These are phyloP conservation scores for Nomada hirtipes DNA, from an alignment of 2,888 invertebrate species.

Conservation along the genomic window DNA sequence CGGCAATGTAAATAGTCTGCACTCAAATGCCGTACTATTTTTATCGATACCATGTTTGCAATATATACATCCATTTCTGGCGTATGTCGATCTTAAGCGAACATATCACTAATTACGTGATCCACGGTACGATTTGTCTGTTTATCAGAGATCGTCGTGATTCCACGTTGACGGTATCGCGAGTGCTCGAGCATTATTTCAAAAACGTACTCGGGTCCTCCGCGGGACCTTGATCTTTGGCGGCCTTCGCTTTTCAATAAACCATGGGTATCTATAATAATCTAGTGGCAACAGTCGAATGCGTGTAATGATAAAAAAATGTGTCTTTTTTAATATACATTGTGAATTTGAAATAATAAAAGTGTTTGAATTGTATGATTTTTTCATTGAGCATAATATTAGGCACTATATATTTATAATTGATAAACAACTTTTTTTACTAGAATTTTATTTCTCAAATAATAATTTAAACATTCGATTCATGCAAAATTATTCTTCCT, in stretches of 20 bases:
- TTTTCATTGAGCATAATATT: not conserved
- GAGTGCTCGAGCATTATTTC: not conserved
- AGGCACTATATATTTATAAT: no score
- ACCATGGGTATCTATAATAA: not conserved
- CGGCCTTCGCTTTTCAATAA: constrained; percentile 4
- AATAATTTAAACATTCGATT: no score
- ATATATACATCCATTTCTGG: constrained; percentile 65
- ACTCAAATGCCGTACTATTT: constrained; percentile 82
- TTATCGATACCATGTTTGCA: constrained; percentile 76
- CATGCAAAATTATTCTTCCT: no score
- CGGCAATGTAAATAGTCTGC: constrained; percentile 82
- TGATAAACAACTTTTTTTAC: no score
- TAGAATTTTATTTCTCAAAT: no score
- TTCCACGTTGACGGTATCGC: not conserved
- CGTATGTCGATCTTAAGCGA: constrained; percentile 14
- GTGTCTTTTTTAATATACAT: not conserved
- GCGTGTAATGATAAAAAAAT: not conserved
- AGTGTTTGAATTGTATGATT: not conserved
- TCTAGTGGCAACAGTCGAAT: not conserved
- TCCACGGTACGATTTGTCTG: not conserved
- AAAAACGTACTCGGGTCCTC: constrained; percentile 1
- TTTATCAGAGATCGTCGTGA: constrained; percentile 17
- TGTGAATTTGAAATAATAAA: not conserved
- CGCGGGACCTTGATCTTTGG: constrained; percentile 32
- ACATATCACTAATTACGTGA: constrained; percentile 15